phyloP scores from a whole-genome alignment of 2,797 vertebrate genomes.

The Semotilus atromaculatus region DNA sequence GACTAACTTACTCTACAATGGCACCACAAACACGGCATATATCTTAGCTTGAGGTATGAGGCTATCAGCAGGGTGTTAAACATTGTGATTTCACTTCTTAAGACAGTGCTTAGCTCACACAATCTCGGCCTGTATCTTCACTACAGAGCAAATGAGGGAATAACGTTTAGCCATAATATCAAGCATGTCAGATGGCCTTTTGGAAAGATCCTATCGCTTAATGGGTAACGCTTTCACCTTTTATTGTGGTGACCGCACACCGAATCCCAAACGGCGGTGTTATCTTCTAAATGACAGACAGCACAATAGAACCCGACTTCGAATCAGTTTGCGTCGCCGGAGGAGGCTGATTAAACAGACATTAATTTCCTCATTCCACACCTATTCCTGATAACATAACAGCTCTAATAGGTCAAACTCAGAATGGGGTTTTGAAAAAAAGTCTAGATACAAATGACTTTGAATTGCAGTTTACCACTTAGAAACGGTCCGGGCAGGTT shows the following conservation, averaged over 20 bases:
- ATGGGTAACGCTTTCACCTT: conserved; percentile 53
- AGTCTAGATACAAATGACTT: conserved; percentile 30
- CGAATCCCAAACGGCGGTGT: conserved; percentile 47
- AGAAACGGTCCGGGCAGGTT: conserved; percentile 8
- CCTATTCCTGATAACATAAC: conserved; percentile 42
- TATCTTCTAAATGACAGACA: conserved; percentile 47
- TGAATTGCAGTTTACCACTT: conserved; percentile 22
- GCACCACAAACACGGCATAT: not conserved
- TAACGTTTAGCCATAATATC: conserved; percentile 47
- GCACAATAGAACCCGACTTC: conserved; percentile 49
- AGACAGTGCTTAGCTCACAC: conserved; percentile 30
- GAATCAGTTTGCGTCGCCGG: conserved; percentile 41
- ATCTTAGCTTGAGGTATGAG: conserved; percentile 4
- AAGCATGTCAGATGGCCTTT: conserved; percentile 60
- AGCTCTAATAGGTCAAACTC: conserved; percentile 53
- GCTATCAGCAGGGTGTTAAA: conserved; percentile 19
- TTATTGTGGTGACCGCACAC: conserved; percentile 39
- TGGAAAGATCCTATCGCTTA: conserved; percentile 55
- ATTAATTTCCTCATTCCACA: conserved; percentile 52
- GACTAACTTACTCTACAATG: conserved; percentile 7
- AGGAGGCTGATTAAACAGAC: conserved; percentile 54
- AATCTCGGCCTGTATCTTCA: conserved; percentile 26
- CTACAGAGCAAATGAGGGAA: conserved; percentile 27
- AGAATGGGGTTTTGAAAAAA: conserved; percentile 29
- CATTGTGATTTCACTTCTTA: conserved; percentile 2